phyloP scores from a whole-genome alignment of 1,140 invertebrate species.

The Radopholus similis region DNA sequence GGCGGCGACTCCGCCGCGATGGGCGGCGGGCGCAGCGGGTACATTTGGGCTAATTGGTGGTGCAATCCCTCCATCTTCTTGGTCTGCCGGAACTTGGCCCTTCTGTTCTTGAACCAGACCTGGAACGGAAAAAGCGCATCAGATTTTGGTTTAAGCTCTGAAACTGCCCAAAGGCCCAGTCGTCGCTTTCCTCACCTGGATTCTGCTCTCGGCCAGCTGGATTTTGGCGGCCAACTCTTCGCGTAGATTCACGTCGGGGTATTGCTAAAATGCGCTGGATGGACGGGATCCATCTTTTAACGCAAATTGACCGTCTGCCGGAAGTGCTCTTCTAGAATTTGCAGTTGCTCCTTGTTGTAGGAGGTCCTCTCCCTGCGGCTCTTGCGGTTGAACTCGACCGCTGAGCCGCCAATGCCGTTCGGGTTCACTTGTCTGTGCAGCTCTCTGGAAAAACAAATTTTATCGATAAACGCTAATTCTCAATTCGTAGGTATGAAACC shows the following conservation, averaged over 20 bases:
- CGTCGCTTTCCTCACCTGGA: not conserved
- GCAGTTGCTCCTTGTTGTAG: conserved; percentile 10
- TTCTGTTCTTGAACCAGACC: conserved; percentile 2
- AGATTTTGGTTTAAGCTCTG: not conserved
- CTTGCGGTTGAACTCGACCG: conserved; percentile 3
- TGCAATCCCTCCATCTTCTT: not conserved
- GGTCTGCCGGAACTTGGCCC: not conserved
- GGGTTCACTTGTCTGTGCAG: not conserved
- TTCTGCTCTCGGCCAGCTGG: conserved; percentile 4
- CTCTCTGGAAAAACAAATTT: not conserved
- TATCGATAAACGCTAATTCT: not conserved
- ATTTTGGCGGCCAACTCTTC: conserved; percentile 5
- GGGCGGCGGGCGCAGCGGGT: not conserved
- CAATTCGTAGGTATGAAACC: not conserved
- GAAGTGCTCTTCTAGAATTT: conserved; percentile 7
- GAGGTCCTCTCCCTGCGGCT: conserved; percentile 12
- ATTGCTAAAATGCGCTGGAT: not conserved
- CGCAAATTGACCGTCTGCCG: not conserved
- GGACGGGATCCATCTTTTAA: not conserved
- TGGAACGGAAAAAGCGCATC: not conserved
- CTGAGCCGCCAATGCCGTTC: not conserved
- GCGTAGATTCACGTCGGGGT: conserved; percentile 5
- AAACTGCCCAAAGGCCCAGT: not conserved
- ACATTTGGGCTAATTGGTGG: not conserved
- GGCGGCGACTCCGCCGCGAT: not conserved